These are phyloP conservation scores for Choristoneura rosaceana DNA, from an alignment of 2,888 invertebrate species.

Conservation along the genomic window DNA sequence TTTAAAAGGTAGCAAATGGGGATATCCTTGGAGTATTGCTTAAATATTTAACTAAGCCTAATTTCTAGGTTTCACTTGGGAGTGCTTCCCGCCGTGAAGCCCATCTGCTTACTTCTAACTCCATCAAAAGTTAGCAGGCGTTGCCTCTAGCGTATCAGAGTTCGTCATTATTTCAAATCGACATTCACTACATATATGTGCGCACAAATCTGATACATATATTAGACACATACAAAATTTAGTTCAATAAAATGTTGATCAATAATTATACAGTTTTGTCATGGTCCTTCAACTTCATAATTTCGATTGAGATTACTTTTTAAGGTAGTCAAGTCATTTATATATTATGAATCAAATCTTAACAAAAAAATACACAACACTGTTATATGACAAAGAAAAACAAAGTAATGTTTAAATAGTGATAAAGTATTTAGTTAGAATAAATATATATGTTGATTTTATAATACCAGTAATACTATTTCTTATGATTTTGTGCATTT, in stretches of 20 bases:
- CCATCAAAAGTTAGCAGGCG: slow-evolving; percentile 35
- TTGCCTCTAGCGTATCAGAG: slow-evolving; percentile 39
- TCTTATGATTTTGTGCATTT: slow-evolving; percentile 73
- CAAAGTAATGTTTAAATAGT: slow-evolving; percentile 28
- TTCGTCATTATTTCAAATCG: slow-evolving; percentile 39
- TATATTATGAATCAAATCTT: slow-evolving; percentile 36
- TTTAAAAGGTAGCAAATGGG: slow-evolving; percentile 43
- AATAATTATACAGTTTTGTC: slow-evolving; percentile 71
- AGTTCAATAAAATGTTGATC: slow-evolving; percentile 82
- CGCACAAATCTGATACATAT: slow-evolving; percentile 63
- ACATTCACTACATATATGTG: slow-evolving; percentile 49
- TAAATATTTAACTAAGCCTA: slow-evolving; percentile 34
- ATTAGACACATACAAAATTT: slow-evolving; percentile 68
- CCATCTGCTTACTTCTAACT: slow-evolving; percentile 42
- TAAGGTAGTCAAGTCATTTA: slow-evolving; percentile 43
- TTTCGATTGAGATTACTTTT: slow-evolving; percentile 62
- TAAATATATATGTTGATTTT: slow-evolving; percentile 34
- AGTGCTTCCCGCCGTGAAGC: slow-evolving; percentile 38
- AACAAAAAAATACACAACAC: slow-evolving; percentile 44
- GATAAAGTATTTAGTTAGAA: slow-evolving; percentile 30
- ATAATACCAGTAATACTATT: slow-evolving; percentile 52
- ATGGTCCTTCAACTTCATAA: slow-evolving; percentile 74
- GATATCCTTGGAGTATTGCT: slow-evolving; percentile 35
- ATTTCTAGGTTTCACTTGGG: slow-evolving; percentile 25
- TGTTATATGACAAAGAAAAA: slow-evolving; percentile 36